These are phyloP conservation scores for Neolamprologus toae DNA, from an alignment of 2,113 vertebrate species.

Conservation along the genomic window DNA sequence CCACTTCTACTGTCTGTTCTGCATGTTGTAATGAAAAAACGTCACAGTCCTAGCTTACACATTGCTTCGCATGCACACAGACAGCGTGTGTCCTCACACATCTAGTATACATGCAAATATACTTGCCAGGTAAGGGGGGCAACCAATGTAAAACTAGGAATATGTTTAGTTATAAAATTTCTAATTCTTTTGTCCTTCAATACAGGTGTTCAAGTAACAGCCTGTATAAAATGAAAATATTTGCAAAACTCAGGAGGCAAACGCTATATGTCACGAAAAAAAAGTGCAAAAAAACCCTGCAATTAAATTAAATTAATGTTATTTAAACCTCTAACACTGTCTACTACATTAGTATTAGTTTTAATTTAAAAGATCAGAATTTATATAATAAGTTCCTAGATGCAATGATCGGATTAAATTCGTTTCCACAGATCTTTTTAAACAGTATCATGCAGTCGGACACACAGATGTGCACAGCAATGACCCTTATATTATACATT, in stretches of 20 bases:
- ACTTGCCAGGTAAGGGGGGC: rapidly evolving
- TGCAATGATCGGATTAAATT: rapidly evolving
- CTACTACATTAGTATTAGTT: neutral
- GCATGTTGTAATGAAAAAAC: neutral
- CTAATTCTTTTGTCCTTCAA: neutral
- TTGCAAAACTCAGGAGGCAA: neutral
- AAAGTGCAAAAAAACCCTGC: neutral
- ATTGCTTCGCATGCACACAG: neutral
- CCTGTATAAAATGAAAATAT: neutral
- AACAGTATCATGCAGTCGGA: neutral
- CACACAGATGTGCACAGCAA: neutral
- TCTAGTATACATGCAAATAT: neutral
- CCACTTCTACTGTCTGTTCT: rapidly evolving
- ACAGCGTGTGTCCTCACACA: neutral
- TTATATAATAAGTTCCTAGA: neutral
- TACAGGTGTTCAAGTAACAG: neutral
- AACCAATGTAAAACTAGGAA: neutral
- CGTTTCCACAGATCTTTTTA: neutral
- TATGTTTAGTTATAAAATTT: neutral
- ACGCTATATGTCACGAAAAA: neutral
- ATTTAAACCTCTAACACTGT: neutral
- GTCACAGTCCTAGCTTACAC: neutral
- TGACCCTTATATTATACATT: neutral
- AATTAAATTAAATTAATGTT: neutral
- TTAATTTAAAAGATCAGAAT: rapidly evolving